A percentile compares a stretch with the other conserved stretches of the same genome.
These are phyloP conservation scores for Coecobrya sp. DNA, from an alignment of 2,888 invertebrate genomes.

Conservation along the genomic window DNA sequence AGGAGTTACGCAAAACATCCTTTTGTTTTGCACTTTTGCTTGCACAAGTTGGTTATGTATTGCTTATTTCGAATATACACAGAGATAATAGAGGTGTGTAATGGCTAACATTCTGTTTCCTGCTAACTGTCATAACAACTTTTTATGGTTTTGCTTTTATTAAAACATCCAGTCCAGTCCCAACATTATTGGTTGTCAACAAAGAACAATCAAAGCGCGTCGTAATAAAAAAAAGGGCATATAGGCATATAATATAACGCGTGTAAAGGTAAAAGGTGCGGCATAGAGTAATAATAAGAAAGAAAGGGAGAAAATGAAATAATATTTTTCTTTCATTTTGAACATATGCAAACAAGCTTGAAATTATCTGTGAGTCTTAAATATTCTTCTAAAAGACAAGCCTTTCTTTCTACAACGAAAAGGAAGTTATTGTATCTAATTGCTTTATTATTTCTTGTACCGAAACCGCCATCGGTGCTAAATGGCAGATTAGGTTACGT, in stretches of 20 bases:
- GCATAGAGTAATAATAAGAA: background rate
- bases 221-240: background rate
- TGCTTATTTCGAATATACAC: background rate
- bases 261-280: conserved; percentile 29
- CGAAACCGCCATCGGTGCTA: conserved; percentile 11
- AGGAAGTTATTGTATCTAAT: conserved; percentile 24
- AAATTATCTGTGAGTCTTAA: background rate
- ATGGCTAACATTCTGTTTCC: background rate
- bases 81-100: background rate
- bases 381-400: background rate
- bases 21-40: background rate
- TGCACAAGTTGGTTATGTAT: background rate
- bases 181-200: background rate
- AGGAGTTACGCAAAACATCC: background rate
- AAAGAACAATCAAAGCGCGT: background rate
- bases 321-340: conserved; percentile 16
- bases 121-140: background rate
- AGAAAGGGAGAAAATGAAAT: background rate
- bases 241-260: too few relatives aligned
- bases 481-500: background rate
- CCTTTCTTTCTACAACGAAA: background rate
- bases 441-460: conserved; percentile 38
- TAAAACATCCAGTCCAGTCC: background rate
- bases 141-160: background rate
- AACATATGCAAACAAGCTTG: background rate